Evolutionary conservation across 35 echinoderm and acorn worm species (phyloP).

Genomic region (Ophioderma brevispina): DNA sequence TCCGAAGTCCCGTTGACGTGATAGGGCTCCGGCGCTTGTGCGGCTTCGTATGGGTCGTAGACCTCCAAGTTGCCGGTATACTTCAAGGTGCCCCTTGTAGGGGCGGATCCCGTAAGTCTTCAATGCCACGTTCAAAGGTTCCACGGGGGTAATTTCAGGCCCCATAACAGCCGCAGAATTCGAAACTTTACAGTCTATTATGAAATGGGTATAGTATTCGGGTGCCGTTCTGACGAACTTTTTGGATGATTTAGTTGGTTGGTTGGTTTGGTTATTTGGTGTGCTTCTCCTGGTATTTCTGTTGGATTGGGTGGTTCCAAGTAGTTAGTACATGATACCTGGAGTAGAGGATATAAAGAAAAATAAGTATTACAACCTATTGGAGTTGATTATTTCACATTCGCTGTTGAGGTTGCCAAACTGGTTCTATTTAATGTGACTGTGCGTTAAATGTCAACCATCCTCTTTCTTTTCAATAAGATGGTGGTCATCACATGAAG

Average conservation of each 20-base stretch:
- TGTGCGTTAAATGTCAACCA: no score
- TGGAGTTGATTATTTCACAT: neutral
- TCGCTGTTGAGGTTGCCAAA: neutral
- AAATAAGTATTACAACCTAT: neutral
- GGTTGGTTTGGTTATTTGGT: neutral
- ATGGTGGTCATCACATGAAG: no score
- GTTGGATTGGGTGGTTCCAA: neutral
- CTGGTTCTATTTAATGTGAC: no score
- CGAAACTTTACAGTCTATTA: neutral
- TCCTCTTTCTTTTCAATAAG: no score
- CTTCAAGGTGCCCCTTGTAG: conserved; percentile 32
- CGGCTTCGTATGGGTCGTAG: neutral
- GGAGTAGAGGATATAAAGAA: neutral
- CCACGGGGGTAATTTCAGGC: conserved; percentile 6
- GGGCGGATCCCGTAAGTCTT: conserved; percentile 38
- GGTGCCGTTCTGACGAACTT: no score
- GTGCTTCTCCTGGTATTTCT: neutral
- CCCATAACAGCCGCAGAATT: neutral
- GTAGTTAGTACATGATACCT: neutral
- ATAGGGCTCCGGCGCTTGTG: neutral
- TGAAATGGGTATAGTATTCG: neutral
- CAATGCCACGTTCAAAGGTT: conserved; percentile 21
- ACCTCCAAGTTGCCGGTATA: conserved; percentile 5
- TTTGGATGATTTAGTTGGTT: no score
- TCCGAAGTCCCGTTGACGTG: neutral